Evolutionary conservation across 2,113 vertebrate genomes (phyloP).

Genomic region (Origma solitaria): DNA sequence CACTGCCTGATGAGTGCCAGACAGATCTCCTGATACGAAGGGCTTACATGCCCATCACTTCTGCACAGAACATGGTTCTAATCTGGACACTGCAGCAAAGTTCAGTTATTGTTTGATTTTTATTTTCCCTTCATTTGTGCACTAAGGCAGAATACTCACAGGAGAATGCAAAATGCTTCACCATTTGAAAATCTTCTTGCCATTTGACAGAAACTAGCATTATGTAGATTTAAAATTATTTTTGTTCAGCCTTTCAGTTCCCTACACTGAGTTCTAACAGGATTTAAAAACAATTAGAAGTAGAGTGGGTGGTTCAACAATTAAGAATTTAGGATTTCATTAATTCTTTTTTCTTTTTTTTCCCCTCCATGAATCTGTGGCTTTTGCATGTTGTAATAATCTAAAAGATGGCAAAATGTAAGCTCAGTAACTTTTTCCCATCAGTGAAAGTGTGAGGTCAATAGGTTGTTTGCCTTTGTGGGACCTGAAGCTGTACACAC

Average conservation of each 20-base stretch:
- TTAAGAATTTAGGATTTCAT: not conserved
- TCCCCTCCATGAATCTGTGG: not conserved
- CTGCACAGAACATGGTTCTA: not conserved
- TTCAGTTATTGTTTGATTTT: not conserved
- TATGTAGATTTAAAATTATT: not conserved
- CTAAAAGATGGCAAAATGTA: not conserved
- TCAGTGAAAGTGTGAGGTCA: not conserved
- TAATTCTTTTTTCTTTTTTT: not conserved
- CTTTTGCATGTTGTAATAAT: not conserved
- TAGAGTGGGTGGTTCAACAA: not conserved
- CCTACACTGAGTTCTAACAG: not conserved
- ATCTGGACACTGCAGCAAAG: not conserved
- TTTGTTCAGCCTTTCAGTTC: conserved; percentile 5
- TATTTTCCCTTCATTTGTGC: not conserved
- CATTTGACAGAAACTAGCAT: not conserved
- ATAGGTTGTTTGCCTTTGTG: not conserved
- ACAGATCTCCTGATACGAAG: conserved; percentile 74
- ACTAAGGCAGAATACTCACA: not conserved
- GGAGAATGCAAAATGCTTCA: not conserved
- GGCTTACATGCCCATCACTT: conserved; percentile 66
- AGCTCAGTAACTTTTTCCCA: not conserved
- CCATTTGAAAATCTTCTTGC: not conserved
- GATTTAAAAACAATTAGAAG: conserved; percentile 3
- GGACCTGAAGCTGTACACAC: not conserved
- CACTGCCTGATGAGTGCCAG: conserved; percentile 80